Percentiles rank a stretch among this genome's conserved stretches.
Conservation (phyloP, 2,888 invertebrate species). For the Drosophila eohydei region DNA sequence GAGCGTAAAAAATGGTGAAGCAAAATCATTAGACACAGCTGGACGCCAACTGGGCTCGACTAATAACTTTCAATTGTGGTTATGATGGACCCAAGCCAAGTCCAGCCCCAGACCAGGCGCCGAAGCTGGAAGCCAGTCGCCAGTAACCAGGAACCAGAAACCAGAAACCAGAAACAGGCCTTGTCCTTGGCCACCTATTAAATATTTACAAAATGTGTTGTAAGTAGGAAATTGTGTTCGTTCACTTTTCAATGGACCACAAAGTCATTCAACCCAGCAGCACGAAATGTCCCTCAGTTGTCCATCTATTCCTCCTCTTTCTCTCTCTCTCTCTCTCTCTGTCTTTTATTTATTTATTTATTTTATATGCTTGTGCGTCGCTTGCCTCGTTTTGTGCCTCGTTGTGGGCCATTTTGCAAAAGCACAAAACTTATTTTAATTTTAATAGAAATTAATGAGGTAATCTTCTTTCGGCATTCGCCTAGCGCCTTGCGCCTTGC, state of each 20-base stretch:
- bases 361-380: slow-evolving; percentile 56
- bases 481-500: slow-evolving; percentile 20
- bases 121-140: too few relatives aligned
- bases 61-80: slow-evolving; percentile 71
- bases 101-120: not conserved
- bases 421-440: slow-evolving; percentile 71
- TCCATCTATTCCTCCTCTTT: slow-evolving; percentile 32
- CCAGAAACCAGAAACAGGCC: slow-evolving; percentile 3
- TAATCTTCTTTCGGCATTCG: slow-evolving; percentile 63
- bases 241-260: slow-evolving; percentile 55
- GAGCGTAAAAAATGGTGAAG: slow-evolving; percentile 27
- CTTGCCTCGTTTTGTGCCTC: slow-evolving; percentile 43
- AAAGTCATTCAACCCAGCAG: slow-evolving; percentile 58
- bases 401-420: slow-evolving; percentile 54
- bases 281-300: slow-evolving; percentile 40
- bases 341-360: slow-evolving; percentile 54
- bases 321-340: not conserved
- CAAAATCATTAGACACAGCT: slow-evolving; percentile 61
- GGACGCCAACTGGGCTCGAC: slow-evolving; percentile 64
- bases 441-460: slow-evolving; percentile 76
- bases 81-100: slow-evolving; percentile 38
- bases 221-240: slow-evolving; percentile 72
- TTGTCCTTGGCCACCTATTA: slow-evolving; percentile 59
- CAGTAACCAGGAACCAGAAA: not conserved
- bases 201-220: slow-evolving; percentile 70